Evolutionary conservation across 2,797 vertebrate species (phyloP).

Genomic region (Microhierax caerulescens): DNA sequence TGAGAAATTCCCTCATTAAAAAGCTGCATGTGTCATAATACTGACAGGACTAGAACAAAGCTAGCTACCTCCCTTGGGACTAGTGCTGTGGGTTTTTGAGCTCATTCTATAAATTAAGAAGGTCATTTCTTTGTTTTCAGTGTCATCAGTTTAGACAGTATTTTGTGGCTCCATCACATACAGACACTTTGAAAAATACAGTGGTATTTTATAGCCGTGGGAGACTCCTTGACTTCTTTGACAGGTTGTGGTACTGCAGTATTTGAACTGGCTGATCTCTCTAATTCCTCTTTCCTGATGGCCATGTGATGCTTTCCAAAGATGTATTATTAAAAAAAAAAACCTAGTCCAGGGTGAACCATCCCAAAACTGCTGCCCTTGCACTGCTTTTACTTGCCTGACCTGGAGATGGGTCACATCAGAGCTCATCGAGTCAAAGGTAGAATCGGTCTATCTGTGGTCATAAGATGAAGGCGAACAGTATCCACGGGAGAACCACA

Average conservation of each 20-base stretch:
- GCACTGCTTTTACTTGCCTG: background rate
- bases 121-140: background rate
- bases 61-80: background rate
- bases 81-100: background rate
- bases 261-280: background rate
- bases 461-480: too few relatives aligned
- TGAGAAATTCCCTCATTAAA: conserved; percentile 21
- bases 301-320: background rate
- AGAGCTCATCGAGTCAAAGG: background rate
- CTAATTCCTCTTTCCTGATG: background rate
- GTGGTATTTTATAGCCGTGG: background rate
- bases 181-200: background rate
- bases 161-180: background rate
- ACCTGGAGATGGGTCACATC: rapidly evolving
- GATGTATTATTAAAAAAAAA: background rate
- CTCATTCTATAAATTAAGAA: background rate
- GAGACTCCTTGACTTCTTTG: background rate
- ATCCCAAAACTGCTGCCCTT: background rate
- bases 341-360: background rate
- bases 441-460: background rate
- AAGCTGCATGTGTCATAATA: background rate
- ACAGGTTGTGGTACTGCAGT: rapidly evolving
- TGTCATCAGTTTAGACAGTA: rapidly evolving
- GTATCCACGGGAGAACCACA: background rate
- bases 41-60: background rate